phyloP scores from a whole-genome alignment of 1,140 invertebrate species.

The Papilio aristodemus region DNA sequence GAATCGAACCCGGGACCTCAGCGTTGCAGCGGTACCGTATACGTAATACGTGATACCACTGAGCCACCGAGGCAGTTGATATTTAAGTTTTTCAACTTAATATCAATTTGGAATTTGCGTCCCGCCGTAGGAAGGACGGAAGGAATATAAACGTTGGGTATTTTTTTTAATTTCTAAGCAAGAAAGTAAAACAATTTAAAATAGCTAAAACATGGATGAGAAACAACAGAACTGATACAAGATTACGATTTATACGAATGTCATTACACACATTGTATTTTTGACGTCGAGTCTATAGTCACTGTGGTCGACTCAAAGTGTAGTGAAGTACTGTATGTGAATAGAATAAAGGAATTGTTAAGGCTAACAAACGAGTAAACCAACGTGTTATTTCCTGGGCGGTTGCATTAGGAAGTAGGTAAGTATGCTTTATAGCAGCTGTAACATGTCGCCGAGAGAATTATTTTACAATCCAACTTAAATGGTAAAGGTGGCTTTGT shows the following conservation, averaged over 20 bases:
- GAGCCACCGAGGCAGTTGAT: no score
- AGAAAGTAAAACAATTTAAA: no score
- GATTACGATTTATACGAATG: no score
- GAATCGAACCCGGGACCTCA: no score
- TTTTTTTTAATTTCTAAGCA: no score
- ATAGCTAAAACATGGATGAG: no score
- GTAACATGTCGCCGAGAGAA: not conserved
- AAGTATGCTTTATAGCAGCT: not conserved
- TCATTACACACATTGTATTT: not conserved
- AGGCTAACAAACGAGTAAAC: conserved; percentile 4
- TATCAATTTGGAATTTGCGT: no score
- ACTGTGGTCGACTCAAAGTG: not conserved
- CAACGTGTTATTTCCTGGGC: conserved; percentile 6
- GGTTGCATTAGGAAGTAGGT: conserved; percentile 5
- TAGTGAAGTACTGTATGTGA: conserved; percentile 11
- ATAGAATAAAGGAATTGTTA: conserved; percentile 20
- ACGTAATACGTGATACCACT: not conserved
- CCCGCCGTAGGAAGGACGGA: no score
- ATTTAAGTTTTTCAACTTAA: no score
- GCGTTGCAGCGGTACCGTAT: no score
- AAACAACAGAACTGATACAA: no score
- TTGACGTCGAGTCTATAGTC: not conserved
- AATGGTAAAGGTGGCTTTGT: not conserved
- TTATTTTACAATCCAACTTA: not conserved
- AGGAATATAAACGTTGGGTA: no score